Conservation (phyloP, 2,113 vertebrate genomes). For the Columbina picui region DNA sequence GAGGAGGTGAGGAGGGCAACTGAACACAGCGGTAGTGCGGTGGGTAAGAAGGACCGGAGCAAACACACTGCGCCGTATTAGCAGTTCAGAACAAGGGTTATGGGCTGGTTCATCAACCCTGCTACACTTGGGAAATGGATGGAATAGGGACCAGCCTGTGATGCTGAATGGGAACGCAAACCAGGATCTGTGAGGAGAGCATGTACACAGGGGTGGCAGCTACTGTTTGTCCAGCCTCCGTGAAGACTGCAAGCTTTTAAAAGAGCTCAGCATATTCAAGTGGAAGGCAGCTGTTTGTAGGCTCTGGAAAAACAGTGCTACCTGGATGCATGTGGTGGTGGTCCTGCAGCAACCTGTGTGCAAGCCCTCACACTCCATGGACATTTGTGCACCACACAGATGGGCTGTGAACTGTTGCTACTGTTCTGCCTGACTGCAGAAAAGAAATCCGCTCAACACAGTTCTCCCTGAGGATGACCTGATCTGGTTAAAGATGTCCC, state of each 20-base stretch:
- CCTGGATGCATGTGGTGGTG: fast-evolving
- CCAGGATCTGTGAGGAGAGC: neutral
- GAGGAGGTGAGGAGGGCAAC: neutral
- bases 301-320: neutral
- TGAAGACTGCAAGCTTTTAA: neutral
- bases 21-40: neutral
- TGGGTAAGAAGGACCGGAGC: neutral
- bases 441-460: too few species aligned
- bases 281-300: neutral
- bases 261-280: neutral
- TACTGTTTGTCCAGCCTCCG: neutral
- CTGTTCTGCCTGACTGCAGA: neutral
- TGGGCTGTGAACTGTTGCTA: neutral
- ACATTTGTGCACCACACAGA: neutral
- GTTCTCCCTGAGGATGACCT: too few species aligned
- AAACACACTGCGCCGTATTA: fast-evolving
- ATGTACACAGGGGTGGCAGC: neutral
- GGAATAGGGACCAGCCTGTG: neutral
- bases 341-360: neutral
- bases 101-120: neutral
- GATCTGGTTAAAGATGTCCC: too few species aligned
- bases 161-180: neutral
- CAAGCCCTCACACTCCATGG: neutral
- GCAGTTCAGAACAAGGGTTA: neutral
- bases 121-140: neutral